phyloP scores from a whole-genome alignment of 2,113 vertebrate species.

The Aspidoscelis tigris region DNA sequence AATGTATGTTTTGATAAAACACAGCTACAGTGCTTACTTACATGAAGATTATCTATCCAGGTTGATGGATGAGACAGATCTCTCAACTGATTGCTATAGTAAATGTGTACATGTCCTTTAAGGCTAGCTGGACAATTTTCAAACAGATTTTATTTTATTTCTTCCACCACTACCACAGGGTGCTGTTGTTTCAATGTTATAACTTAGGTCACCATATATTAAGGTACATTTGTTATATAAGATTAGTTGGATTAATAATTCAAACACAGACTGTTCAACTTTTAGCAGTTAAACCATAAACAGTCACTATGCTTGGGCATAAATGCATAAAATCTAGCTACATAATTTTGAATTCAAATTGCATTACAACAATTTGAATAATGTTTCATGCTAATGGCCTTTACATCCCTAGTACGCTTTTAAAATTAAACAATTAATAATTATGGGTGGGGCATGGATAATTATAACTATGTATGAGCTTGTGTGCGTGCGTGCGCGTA shows the following conservation, averaged over 20 bases:
- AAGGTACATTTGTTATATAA: constrained; percentile 15
- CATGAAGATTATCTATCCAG: neutral
- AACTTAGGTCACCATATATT: neutral
- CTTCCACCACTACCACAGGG: neutral
- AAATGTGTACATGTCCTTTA: constrained; percentile 27
- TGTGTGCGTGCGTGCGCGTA: no score
- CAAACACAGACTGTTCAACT: constrained; percentile 7
- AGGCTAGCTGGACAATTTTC: constrained; percentile 10
- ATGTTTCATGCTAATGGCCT: constrained; percentile 40
- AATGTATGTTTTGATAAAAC: constrained; percentile 31
- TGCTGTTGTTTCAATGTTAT: neutral
- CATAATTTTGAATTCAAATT: constrained; percentile 30
- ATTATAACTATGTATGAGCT: constrained; percentile 17
- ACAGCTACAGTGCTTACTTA: constrained; percentile 20
- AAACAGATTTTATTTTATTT: neutral
- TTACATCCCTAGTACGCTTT: neutral
- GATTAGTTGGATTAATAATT: constrained; percentile 30
- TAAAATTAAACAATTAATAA: constrained; percentile 65
- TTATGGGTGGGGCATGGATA: constrained; percentile 31
- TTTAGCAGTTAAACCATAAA: constrained; percentile 13
- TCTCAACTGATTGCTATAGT: constrained; percentile 23
- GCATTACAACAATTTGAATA: constrained; percentile 31
- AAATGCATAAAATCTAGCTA: constrained; percentile 19
- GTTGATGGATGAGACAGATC: constrained; percentile 34
- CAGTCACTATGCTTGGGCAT: constrained; percentile 15